phyloP scores from a whole-genome alignment of 2,797 vertebrate genomes.

The Tapirus indicus region DNA sequence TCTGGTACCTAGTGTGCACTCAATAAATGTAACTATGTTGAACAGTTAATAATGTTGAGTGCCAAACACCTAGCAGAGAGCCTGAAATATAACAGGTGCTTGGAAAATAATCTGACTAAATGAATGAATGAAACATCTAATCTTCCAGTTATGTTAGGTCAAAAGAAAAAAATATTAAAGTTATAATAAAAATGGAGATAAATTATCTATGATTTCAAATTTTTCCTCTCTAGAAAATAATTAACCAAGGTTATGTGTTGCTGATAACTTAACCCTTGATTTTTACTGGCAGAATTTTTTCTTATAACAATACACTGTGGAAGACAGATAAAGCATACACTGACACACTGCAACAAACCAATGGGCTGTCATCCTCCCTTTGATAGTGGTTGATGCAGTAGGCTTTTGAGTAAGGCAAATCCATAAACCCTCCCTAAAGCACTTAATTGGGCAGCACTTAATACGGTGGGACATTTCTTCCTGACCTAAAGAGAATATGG shows the following conservation, averaged over 20 bases:
- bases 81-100: not conserved
- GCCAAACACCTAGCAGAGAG: not conserved
- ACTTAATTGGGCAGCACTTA: not conserved
- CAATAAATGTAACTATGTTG: not conserved
- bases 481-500: not conserved
- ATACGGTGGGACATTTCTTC: not conserved
- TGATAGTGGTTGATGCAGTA: not conserved
- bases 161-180: not conserved
- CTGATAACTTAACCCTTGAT: not conserved
- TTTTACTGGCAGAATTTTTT: not conserved
- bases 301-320: not conserved
- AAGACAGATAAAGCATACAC: not conserved
- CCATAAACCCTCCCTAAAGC: not conserved
- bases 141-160: not conserved
- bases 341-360: not conserved
- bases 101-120: not conserved
- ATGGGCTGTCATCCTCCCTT: not conserved
- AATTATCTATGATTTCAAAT: not conserved
- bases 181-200: not conserved
- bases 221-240: not conserved
- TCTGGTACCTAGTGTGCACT: not conserved
- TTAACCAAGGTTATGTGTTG: not conserved
- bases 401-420: conserved; percentile 17
- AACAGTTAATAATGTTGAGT: not conserved
- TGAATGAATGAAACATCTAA: not conserved